Evolutionary conservation across 2,113 vertebrate genomes (phyloP).

Genomic region (Eulemur macaco): DNA sequence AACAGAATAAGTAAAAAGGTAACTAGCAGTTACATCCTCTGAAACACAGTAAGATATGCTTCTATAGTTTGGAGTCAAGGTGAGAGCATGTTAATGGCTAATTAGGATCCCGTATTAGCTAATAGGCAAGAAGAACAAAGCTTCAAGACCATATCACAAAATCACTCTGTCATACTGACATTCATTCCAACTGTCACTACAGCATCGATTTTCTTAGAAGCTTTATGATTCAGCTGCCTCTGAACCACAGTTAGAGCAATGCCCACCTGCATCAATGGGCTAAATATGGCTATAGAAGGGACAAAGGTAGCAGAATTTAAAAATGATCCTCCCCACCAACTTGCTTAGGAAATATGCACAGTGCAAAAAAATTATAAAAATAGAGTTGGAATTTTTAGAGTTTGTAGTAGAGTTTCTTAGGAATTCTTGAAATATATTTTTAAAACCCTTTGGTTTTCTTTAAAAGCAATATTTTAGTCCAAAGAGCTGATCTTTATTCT

Average conservation of each 20-base stretch:
- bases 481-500: constrained; percentile 10
- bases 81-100: constrained; percentile 88
- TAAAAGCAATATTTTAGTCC: background rate
- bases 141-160: constrained; percentile 85
- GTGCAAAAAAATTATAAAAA: background rate
- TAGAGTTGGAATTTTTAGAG: background rate
- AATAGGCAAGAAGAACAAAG: constrained; percentile 86
- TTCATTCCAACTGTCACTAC: constrained; percentile 86
- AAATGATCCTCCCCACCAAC: constrained; percentile 1
- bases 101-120: constrained; percentile 88
- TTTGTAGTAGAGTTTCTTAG: constrained; percentile 21
- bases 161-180: constrained; percentile 87
- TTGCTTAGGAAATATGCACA: constrained; percentile 2
- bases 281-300: background rate
- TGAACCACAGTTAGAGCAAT: background rate
- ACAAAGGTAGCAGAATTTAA: background rate
- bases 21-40: background rate
- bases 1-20: constrained; percentile 33
- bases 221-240: constrained; percentile 46
- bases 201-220: constrained; percentile 81
- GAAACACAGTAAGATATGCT: background rate
- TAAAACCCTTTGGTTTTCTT: constrained; percentile 5
- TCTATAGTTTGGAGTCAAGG: constrained; percentile 79
- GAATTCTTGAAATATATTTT: background rate
- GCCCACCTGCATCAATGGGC: background rate